Evolutionary conservation across 2,888 invertebrate species (phyloP).

Genomic region (Netelia fuscicornis): DNA sequence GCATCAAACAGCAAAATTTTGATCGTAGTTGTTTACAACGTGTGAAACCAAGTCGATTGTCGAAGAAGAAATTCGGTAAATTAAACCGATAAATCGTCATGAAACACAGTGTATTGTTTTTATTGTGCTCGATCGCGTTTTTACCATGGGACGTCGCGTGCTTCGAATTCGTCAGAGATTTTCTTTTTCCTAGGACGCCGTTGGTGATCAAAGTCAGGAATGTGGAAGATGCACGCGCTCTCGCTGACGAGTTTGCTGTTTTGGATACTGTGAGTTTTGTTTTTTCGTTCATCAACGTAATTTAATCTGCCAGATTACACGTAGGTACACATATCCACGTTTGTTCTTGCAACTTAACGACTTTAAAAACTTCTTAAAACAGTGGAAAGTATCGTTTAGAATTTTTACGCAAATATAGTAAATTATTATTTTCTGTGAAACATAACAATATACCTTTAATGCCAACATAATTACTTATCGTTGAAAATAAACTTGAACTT

Average conservation of each 20-base stretch:
- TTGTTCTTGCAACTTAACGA: too few species aligned
- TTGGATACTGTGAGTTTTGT: constrained; percentile 43
- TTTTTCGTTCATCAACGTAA: background rate
- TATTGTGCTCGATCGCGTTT: constrained; percentile 17
- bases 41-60: background rate
- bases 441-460: background rate
- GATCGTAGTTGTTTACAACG: background rate
- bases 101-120: constrained; percentile 15
- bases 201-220: constrained; percentile 22
- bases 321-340: background rate
- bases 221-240: constrained; percentile 6
- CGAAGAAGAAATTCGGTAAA: background rate
- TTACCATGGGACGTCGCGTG: constrained; percentile 26
- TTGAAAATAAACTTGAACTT: too few species aligned
- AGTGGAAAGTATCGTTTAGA: background rate
- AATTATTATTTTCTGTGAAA: background rate
- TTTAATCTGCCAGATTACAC: background rate
- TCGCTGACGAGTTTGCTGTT: constrained; percentile 45
- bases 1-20: background rate
- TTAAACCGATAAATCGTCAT: constrained; percentile 10
- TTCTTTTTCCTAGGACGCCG: constrained; percentile 43
- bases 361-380: too few species aligned
- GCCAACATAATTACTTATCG: too few species aligned
- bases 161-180: constrained; percentile 38
- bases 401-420: background rate